Evolutionary conservation across 2,888 invertebrate genomes (phyloP).

Genomic region (Syritta pipiens): DNA sequence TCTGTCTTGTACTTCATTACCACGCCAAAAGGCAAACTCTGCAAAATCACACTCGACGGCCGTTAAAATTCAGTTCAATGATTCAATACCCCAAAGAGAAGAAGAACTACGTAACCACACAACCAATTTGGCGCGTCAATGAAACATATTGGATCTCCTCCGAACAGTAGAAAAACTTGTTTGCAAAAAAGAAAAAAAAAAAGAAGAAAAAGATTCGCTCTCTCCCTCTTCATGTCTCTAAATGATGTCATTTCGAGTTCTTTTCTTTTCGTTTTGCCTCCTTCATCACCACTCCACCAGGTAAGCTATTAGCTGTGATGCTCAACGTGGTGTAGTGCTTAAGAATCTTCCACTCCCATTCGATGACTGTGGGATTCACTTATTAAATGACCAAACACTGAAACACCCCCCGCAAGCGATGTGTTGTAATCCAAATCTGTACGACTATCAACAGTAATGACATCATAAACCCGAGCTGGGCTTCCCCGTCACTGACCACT

Average conservation of each 20-base stretch:
- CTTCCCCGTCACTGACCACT: neutral
- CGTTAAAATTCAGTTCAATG: neutral
- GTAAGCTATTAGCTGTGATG: slow-evolving; percentile 1
- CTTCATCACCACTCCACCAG: no score
- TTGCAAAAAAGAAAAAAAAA: no score
- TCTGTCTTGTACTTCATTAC: no score
- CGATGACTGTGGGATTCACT: slow-evolving; percentile 41
- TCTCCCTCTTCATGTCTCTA: no score
- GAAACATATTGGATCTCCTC: no score
- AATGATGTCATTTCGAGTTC: no score
- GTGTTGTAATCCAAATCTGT: slow-evolving; percentile 39
- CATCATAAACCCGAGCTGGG: slow-evolving; percentile 47
- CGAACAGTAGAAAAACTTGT: no score
- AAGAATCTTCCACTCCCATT: slow-evolving; percentile 46
- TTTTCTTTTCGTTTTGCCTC: no score
- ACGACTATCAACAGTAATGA: slow-evolving; percentile 54
- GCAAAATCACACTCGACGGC: no score
- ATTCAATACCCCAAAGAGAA: neutral
- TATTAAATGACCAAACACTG: slow-evolving; percentile 34
- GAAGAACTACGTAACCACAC: neutral
- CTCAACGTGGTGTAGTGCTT: neutral
- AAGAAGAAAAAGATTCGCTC: no score
- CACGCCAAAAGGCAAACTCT: no score
- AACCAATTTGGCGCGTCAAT: neutral
- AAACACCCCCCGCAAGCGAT: neutral